Evolutionary conservation across 2,797 vertebrate genomes (phyloP).

Genomic region (Mus minutoides): DNA sequence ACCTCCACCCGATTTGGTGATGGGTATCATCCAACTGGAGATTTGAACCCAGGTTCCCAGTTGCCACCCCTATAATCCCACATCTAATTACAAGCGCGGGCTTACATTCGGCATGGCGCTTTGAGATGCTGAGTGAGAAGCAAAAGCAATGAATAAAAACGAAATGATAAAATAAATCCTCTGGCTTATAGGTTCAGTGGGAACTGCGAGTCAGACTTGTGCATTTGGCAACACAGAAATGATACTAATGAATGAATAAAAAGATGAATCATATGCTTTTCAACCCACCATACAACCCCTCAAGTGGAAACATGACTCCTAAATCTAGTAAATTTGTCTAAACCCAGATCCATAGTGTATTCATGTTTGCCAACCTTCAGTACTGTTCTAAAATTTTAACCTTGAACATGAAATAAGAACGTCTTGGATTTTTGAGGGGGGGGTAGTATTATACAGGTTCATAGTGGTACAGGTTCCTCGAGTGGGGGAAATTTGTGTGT

Average conservation of each 20-base stretch:
- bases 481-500: background rate
- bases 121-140: constrained; percentile 36
- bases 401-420: background rate
- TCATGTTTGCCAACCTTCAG: too few relatives aligned
- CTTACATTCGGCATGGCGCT: background rate
- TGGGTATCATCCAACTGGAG: background rate
- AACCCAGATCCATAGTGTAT: background rate
- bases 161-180: constrained; percentile 63
- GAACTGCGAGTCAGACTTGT: constrained; percentile 46
- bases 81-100: background rate
- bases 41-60: background rate
- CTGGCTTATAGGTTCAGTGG: constrained; percentile 62
- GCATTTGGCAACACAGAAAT: constrained; percentile 47
- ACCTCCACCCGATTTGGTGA: background rate
- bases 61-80: background rate
- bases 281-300: background rate
- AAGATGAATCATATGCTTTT: constrained; percentile 48
- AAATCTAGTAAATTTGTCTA: constrained; percentile 52
- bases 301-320: constrained; percentile 55
- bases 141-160: constrained; percentile 54
- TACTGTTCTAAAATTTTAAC: background rate
- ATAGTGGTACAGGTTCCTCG: background rate
- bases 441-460: background rate
- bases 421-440: background rate
- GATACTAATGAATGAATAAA: constrained; percentile 59